phyloP scores from a whole-genome alignment of 1,140 invertebrate species.

The Pygmarrhopalites habei region DNA sequence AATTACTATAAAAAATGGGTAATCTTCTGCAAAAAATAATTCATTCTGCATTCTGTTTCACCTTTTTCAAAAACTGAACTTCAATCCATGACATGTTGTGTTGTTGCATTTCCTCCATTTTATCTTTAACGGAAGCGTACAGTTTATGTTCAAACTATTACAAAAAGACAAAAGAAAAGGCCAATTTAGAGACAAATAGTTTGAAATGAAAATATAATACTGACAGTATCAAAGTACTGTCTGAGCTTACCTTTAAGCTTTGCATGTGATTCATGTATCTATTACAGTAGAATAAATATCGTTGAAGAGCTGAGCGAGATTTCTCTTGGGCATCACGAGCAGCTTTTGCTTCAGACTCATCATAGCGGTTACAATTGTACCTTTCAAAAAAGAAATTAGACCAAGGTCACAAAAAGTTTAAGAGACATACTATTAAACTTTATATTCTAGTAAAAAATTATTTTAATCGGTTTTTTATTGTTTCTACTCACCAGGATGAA shows the following conservation, averaged over 20 bases:
- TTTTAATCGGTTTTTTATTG: no score
- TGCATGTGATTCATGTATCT: constrained; percentile 99
- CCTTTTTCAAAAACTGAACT: constrained; percentile 92
- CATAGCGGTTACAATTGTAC: constrained; percentile 97
- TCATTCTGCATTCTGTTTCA: no score
- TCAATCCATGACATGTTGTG: constrained; percentile 99
- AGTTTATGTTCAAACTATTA: constrained; percentile 96
- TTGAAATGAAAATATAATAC: no score
- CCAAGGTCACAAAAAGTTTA: no score
- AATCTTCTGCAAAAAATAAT: background rate
- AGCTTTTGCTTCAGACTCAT: constrained; percentile 93
- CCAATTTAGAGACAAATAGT: no score
- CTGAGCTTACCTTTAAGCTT: no score
- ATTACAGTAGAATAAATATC: constrained; percentile 98
- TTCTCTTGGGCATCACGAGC: constrained; percentile 92
- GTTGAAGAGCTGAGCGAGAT: constrained; percentile 79
- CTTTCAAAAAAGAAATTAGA: constrained; percentile 42
- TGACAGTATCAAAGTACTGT: no score
- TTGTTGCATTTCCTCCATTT: constrained; percentile 99
- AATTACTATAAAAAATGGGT: no score
- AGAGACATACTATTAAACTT: no score
- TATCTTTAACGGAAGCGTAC: constrained; percentile 87
- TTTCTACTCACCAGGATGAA: constrained; percentile 70
- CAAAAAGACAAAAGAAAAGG: no score
- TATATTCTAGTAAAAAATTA: no score